Evolutionary conservation across 2,797 vertebrate species (phyloP).

Genomic region (Otolemur crassicaudatus): DNA sequence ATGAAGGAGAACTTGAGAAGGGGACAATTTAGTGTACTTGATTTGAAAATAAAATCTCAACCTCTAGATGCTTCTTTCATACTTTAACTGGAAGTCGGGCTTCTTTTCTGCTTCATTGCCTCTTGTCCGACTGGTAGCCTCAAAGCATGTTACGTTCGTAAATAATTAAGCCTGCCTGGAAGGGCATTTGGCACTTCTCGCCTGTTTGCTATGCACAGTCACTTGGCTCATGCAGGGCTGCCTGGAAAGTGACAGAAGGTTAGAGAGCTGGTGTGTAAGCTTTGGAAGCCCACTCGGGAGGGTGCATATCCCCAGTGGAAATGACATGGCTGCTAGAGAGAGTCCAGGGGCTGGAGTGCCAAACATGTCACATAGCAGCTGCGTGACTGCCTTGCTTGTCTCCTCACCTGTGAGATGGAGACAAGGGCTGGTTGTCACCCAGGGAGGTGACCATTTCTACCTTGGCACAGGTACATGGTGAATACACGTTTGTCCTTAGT

Average conservation of each 20-base stretch:
- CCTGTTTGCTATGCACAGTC: neutral
- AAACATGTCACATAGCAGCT: neutral
- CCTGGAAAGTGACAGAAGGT: neutral
- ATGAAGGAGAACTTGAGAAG: constrained; percentile 35
- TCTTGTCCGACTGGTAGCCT: neutral
- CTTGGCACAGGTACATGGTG: neutral
- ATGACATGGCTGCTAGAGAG: neutral
- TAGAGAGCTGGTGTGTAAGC: neutral
- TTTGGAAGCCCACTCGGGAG: neutral
- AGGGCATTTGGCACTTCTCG: neutral
- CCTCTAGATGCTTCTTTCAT: neutral
- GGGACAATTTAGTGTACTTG: neutral
- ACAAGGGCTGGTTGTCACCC: neutral
- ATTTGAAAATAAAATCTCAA: constrained; percentile 54
- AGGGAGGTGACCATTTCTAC: fast-evolving
- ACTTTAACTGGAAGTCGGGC: constrained; percentile 32
- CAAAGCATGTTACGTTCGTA: neutral
- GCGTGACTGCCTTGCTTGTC: neutral
- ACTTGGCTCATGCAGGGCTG: neutral
- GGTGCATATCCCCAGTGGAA: neutral
- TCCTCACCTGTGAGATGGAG: neutral
- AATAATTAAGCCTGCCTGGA: neutral
- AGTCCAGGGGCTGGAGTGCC: neutral
- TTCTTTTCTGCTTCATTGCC: constrained; percentile 8
- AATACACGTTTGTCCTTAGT: neutral